These are phyloP conservation scores for Coboldia fuscipes DNA, from an alignment of 1,140 invertebrate species.

Conservation along the genomic window DNA sequence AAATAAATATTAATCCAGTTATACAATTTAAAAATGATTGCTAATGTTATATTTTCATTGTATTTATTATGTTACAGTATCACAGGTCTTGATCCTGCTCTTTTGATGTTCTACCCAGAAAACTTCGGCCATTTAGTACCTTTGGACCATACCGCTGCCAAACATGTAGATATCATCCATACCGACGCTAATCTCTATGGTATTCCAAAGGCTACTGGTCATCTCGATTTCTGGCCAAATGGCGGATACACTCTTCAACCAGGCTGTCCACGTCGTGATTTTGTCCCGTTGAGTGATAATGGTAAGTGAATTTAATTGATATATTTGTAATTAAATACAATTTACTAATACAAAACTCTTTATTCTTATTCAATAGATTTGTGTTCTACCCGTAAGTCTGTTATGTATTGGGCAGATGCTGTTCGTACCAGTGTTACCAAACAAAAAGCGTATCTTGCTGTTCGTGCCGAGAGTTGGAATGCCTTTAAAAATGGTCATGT, in stretches of 20 bases:
- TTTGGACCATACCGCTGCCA: slow-evolving; percentile 19
- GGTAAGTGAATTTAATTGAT: background rate
- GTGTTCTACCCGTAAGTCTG: slow-evolving; percentile 20
- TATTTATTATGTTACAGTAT: too few relatives aligned
- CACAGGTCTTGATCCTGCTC: slow-evolving; percentile 27
- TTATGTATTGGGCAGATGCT: slow-evolving; percentile 19
- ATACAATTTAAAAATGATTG: too few relatives aligned
- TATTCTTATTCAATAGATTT: slow-evolving; percentile 20
- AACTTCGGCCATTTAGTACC: slow-evolving; percentile 9
- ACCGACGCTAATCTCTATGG: slow-evolving; percentile 24
- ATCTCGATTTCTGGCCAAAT: slow-evolving; percentile 35
- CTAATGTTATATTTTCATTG: too few relatives aligned
- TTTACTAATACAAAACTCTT: too few relatives aligned
- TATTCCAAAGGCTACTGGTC: slow-evolving; percentile 22
- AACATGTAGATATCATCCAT: slow-evolving; percentile 31
- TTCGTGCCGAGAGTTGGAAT: slow-evolving; percentile 15
- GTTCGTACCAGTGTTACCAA: slow-evolving; percentile 11
- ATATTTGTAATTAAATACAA: too few relatives aligned
- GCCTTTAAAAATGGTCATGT: slow-evolving; percentile 11
- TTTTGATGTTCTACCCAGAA: slow-evolving; percentile 13
- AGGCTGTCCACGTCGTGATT: slow-evolving; percentile 21
- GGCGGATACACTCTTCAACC: slow-evolving; percentile 29
- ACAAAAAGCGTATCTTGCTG: slow-evolving; percentile 17
- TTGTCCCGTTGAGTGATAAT: background rate
- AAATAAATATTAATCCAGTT: too few relatives aligned